phyloP scores from a whole-genome alignment of 2,888 invertebrate species.

The Acrobasis repandana region DNA sequence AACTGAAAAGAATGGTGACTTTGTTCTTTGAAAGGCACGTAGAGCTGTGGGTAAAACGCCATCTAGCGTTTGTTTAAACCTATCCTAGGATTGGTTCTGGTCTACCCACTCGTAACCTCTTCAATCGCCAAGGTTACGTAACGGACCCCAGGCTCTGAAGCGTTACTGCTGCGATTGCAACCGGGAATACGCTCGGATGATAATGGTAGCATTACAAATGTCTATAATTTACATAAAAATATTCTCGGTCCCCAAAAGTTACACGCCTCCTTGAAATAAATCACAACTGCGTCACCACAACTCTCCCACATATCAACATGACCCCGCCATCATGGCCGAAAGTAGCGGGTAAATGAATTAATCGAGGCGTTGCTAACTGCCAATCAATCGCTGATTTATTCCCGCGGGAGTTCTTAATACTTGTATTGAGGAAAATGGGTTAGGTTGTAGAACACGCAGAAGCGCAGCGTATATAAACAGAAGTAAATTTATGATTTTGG shows the following conservation, averaged over 20 bases:
- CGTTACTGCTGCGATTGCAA: too few relatives aligned
- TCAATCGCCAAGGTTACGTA: too few relatives aligned
- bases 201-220: too few relatives aligned
- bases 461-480: constrained; percentile 31
- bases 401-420: constrained; percentile 46
- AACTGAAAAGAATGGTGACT: too few relatives aligned
- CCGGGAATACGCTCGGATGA: too few relatives aligned
- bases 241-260: neutral
- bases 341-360: constrained; percentile 64
- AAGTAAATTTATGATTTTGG: too few relatives aligned
- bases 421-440: constrained; percentile 48
- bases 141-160: too few relatives aligned
- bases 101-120: too few relatives aligned
- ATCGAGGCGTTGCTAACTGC: constrained; percentile 73
- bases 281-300: constrained; percentile 25
- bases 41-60: too few relatives aligned
- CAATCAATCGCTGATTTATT: constrained; percentile 79
- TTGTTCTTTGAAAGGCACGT: too few relatives aligned
- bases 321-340: constrained; percentile 46
- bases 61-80: too few relatives aligned
- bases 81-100: too few relatives aligned
- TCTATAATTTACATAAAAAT: neutral
- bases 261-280: constrained; percentile 8
- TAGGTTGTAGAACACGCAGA: constrained; percentile 28
- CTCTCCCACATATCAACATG: constrained; percentile 50